phyloP scores from a whole-genome alignment of 2,888 invertebrate genomes.

The Ypsolopha sequella region DNA sequence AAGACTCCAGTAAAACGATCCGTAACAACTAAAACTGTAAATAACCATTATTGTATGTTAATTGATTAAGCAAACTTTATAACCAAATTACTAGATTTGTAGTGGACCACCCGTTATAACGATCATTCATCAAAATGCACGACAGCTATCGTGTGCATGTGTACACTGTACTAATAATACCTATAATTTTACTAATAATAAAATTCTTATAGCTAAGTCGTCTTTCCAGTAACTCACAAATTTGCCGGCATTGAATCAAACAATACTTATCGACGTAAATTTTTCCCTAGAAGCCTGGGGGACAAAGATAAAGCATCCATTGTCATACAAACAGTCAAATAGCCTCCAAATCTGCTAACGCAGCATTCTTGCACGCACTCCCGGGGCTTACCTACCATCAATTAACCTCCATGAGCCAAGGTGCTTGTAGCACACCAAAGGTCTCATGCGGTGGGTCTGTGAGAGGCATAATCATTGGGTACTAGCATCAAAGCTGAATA shows the following conservation, averaged over 20 bases:
- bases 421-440: constrained; percentile 24
- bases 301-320: background rate
- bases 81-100: no score
- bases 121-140: no score
- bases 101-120: no score
- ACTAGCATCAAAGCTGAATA: background rate
- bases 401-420: constrained; percentile 34
- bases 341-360: constrained; percentile 43
- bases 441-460: constrained; percentile 21
- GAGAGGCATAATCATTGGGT: background rate
- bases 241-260: no score
- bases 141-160: no score
- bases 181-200: no score
- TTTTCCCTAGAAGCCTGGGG: background rate
- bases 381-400: constrained; percentile 36
- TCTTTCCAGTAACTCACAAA: no score
- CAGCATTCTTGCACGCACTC: constrained; percentile 57
- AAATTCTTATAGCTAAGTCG: no score
- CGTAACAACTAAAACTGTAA: background rate
- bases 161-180: no score
- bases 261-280: no score
- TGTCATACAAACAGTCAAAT: background rate
- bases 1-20: background rate
- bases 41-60: background rate
- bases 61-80: no score